Conservation (phyloP, 2,113 vertebrate genomes). For the Lagenorhynchus albirostris region DNA sequence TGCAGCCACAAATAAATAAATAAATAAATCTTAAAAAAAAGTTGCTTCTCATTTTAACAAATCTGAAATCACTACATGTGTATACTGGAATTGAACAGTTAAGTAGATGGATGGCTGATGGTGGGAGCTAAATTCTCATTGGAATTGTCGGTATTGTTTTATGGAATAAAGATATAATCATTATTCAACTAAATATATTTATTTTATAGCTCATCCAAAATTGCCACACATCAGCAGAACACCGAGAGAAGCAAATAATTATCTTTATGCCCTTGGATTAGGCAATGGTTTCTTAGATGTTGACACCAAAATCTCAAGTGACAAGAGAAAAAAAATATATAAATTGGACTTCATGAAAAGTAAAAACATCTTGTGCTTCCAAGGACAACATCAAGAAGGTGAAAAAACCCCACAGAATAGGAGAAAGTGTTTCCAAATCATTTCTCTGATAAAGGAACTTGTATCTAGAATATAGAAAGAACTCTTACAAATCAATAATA, state of each 20-base stretch:
- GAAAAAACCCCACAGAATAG: background rate
- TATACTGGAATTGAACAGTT: background rate
- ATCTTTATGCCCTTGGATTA: background rate
- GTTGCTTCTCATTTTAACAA: background rate
- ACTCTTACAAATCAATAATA: background rate
- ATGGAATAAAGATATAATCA: background rate
- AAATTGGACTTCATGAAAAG: background rate
- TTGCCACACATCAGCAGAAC: background rate
- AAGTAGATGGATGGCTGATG: background rate
- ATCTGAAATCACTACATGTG: background rate
- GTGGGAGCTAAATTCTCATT: background rate
- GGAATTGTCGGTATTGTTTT: background rate
- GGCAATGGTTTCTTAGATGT: background rate
- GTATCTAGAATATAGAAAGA: background rate
- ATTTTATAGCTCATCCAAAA: background rate
- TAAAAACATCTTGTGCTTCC: background rate
- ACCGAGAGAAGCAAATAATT: background rate
- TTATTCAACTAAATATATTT: background rate
- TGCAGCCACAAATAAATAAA: too few relatives aligned
- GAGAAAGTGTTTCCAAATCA: background rate
- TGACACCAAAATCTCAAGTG: background rate
- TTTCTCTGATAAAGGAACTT: background rate
- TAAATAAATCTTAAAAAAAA: too few relatives aligned
- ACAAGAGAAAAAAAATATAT: background rate
- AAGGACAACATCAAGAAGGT: background rate